Evolutionary conservation across 1,140 invertebrate genomes (phyloP), one percentile per base, ranked within the genome.

Genomic region (Hylaeus anthracinus): DNA sequence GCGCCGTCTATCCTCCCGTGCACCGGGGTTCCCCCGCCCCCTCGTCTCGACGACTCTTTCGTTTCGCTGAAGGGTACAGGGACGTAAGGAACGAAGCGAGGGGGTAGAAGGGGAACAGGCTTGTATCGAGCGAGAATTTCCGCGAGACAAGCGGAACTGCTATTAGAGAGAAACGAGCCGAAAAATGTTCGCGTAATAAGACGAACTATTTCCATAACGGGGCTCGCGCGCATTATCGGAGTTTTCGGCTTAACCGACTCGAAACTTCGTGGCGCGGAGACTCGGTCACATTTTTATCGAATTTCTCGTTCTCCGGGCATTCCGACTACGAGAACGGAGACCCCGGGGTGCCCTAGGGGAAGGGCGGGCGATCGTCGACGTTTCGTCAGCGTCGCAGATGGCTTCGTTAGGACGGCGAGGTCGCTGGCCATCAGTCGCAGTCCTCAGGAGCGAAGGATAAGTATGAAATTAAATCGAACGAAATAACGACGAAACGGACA

Each of bases 91-190:
- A 75, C 14, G 75, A 72, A 53, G 55, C 10, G 12, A 41, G 12
- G 4, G 14, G 26, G 61, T 37, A 3, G 39, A 10, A 5, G 5
- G 37, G 0, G 5, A 26, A 4, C 43, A 10, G 14, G 8, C 26
- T 10, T 56, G 43, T 70, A 77, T 81, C 79, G 79, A 84, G 66
- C 79, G 82, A 26, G 26, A 84, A 64, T 75, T 66, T 74, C 72
- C 6, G 37, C 26, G 73, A 61, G 69, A 70, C 56, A 82, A 72
- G 14, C 67, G 63, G 48, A 82, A 79, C 48, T 60, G 67, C 65
- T 51, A 64, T 82, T 79, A 82, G 37, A 78, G 55, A n/a, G 69
- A 65, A 82, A 84, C 69, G 61, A 73, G 58, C 61, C 82, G 82
- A 84, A 81, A 83, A 81, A 83, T 83, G 66, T 71, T 37, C 43